Evolutionary conservation across 2,888 invertebrate species (phyloP).

Genomic region (Candidula unifasciata): DNA sequence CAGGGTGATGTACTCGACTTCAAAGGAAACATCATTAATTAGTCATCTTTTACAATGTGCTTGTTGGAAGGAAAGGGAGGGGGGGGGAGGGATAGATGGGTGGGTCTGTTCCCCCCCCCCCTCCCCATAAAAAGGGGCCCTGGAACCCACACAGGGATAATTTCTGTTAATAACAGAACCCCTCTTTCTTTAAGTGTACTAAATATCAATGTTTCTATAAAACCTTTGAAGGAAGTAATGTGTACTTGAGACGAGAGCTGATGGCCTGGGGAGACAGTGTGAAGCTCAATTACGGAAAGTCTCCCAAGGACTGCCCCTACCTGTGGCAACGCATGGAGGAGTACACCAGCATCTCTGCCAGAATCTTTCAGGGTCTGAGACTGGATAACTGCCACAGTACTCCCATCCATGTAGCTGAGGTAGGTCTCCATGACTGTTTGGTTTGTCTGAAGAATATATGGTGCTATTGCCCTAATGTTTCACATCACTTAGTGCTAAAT

Average conservation of each 20-base stretch:
- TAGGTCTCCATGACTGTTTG: conserved; percentile 63
- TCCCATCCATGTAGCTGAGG: conserved; percentile 91
- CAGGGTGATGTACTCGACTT: too few species aligned
- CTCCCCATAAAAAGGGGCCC: too few species aligned
- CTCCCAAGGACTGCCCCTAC: conserved; percentile 92
- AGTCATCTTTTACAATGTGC: too few species aligned
- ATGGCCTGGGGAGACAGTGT: conserved; percentile 98
- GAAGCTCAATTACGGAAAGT: conserved; percentile 86
- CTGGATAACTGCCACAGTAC: conserved; percentile 99
- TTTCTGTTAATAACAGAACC: too few species aligned
- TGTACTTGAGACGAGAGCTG: conserved; percentile 93
- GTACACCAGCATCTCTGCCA: conserved; percentile 93
- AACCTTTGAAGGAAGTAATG: conserved; percentile 79
- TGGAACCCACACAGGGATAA: too few species aligned
- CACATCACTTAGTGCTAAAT: too few species aligned
- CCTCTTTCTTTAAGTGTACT: neutral
- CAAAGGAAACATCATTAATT: too few species aligned
- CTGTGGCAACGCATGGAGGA: conserved; percentile 95
- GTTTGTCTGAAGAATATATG: neutral
- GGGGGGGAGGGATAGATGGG: too few species aligned
- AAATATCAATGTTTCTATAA: neutral
- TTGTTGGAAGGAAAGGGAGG: too few species aligned
- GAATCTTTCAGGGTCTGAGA: conserved; percentile 94
- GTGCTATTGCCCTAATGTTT: neutral
- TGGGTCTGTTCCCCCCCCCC: too few species aligned